Evolutionary conservation across 2,797 vertebrate genomes (phyloP).

Genomic region (Peromyscus nudipes): DNA sequence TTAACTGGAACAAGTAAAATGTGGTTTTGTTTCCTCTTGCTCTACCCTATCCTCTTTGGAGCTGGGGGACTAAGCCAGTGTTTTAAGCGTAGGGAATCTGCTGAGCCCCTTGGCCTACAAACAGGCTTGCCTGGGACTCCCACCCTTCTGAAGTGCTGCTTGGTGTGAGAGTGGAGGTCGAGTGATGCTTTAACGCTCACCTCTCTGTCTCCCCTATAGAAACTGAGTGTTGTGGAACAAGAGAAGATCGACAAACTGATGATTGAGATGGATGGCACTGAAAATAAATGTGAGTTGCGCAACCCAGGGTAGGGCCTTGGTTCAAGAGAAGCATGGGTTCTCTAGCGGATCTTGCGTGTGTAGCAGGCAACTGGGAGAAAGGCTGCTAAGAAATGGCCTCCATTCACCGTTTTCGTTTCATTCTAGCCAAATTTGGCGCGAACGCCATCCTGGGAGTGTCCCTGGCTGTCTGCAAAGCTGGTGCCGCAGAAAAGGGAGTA

Average conservation of each 20-base stretch:
- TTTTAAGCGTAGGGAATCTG: background rate
- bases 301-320: rapidly evolving
- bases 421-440: slow-evolving; percentile 97
- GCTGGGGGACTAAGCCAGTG: background rate
- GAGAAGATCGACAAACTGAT: slow-evolving; percentile 98
- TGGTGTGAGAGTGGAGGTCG: rapidly evolving
- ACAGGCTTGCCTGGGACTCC: background rate
- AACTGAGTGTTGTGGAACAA: slow-evolving; percentile 94
- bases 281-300: slow-evolving; percentile 95
- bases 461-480: slow-evolving; percentile 99
- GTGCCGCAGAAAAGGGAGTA: slow-evolving; percentile 98
- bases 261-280: slow-evolving; percentile 98
- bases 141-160: rapidly evolving
- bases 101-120: background rate
- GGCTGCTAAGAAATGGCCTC: background rate
- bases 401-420: rapidly evolving
- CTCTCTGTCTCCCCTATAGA: slow-evolving; percentile 86
- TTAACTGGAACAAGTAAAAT: background rate
- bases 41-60: rapidly evolving
- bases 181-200: rapidly evolving
- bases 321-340: rapidly evolving
- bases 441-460: slow-evolving; percentile 99
- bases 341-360: background rate
- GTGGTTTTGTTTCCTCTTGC: background rate
- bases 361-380: rapidly evolving